Base-by-base conservation (phyloP, 2,113 vertebrate species). In the Lipotes vexillifer region DNA sequence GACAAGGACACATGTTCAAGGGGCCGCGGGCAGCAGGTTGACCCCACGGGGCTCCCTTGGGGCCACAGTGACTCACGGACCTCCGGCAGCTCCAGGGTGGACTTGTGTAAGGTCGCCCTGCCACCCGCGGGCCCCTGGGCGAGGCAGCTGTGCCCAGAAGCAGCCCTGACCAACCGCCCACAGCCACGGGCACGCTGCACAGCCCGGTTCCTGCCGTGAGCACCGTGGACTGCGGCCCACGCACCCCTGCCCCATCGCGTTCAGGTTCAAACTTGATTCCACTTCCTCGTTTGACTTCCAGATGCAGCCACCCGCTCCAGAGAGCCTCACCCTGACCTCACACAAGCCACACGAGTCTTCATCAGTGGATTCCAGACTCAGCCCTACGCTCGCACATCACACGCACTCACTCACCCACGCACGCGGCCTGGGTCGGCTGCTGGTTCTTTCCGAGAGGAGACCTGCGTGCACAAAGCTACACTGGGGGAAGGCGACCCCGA, bases 221-320 rank as follows among this genome's bases (percentile, higher is more conserved):
- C 52, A 82, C 41, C 78, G 63, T n/a, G 44, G 68, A 21, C 36
- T 96, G 93, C 71, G 83, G 87, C 85, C 85, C 95, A 96, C 59
- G 65, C 91, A 23, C 96, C 93, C 44, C 94, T 91, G 93, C 96
- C 72, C 57, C n/a, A 5, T 93, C 95, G 96, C 96, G 82, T 86
- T 86, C 91, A 80, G 75, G 75, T 14, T 78, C 75, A 55, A 95
- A 92, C 97, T 94, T 69, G 97, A 97, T 46, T 2, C 95, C 33
- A 9, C 63, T 96, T 98, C 88, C 97, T 83, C 78, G n/a, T 57
- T 90, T 66, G 88, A 52, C 95, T 95, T 94, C 95, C 88, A 96
- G 96, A 80, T 86, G 8, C 38, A 57, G 83, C 71, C 93, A 90
- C 95, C 96, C 6, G 12, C 21, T 97, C 72, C 17, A 2, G 8